phyloP scores from a whole-genome alignment of 1,140 invertebrate genomes.

The Hylaeus volcanicus region DNA sequence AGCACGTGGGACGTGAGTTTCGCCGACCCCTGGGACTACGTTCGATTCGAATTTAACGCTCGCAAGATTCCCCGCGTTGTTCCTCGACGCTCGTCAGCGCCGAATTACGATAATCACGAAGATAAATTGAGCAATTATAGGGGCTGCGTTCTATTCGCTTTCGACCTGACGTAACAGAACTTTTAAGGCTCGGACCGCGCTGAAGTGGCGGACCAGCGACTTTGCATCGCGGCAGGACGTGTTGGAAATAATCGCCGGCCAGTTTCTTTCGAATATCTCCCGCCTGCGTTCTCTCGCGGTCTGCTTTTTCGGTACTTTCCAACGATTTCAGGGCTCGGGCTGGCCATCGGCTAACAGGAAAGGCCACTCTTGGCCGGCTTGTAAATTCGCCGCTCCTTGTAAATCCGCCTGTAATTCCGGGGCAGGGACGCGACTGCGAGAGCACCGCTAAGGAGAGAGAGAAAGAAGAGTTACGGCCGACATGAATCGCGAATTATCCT shows the following conservation, averaged over 20 bases:
- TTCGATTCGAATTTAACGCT: slow-evolving; percentile 4
- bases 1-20: neutral
- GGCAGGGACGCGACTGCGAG: slow-evolving; percentile 62
- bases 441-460: slow-evolving; percentile 54
- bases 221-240: slow-evolving; percentile 33
- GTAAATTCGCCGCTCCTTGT: slow-evolving; percentile 77
- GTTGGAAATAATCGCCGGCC: slow-evolving; percentile 54
- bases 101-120: too few relatives aligned
- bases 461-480: slow-evolving; percentile 76
- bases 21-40: neutral
- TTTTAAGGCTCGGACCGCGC: too few relatives aligned
- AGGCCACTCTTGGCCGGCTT: slow-evolving; percentile 77
- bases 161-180: neutral
- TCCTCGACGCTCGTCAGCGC: too few relatives aligned
- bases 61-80: neutral
- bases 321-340: slow-evolving; percentile 55
- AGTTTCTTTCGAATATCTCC: slow-evolving; percentile 51
- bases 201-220: slow-evolving; percentile 2
- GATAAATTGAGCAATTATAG: slow-evolving; percentile 18
- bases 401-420: slow-evolving; percentile 76
- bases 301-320: slow-evolving; percentile 65
- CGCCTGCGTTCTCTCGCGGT: slow-evolving; percentile 39
- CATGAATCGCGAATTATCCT: slow-evolving; percentile 78
- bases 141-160: slow-evolving; percentile 3
- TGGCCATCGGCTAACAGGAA: slow-evolving; percentile 71